Evolutionary conservation across 2,888 invertebrate genomes (phyloP).

Genomic region (Drosophila mettleri): DNA sequence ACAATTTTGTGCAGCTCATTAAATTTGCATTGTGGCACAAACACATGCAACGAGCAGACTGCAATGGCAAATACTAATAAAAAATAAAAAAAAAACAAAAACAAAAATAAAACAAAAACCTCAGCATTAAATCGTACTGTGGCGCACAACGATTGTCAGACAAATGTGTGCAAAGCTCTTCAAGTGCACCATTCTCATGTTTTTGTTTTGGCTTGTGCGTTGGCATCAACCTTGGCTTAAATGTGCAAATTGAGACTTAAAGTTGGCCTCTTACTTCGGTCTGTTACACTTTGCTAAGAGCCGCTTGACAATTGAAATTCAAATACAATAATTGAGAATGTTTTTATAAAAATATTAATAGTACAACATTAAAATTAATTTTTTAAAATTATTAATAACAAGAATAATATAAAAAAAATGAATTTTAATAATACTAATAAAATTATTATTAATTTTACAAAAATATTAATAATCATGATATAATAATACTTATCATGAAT

Average conservation of each 20-base stretch:
- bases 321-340: not conserved
- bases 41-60: not conserved
- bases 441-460: no score
- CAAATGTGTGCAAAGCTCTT: slow-evolving; percentile 19
- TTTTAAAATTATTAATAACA: not conserved
- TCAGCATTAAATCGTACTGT: slow-evolving; percentile 5
- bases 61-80: slow-evolving; percentile 5
- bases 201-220: slow-evolving; percentile 5
- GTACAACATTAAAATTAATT: no score
- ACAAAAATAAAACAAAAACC: not conserved
- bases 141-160: slow-evolving; percentile 8
- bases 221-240: slow-evolving; percentile 1
- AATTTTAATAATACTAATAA: no score
- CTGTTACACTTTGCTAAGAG: not conserved
- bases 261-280: not conserved
- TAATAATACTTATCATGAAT: no score
- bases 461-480: no score
- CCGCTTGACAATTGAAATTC: not conserved
- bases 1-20: slow-evolving; percentile 35
- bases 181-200: slow-evolving; percentile 7
- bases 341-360: not conserved
- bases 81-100: not conserved
- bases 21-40: slow-evolving; percentile 33
- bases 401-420: not conserved
- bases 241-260: not conserved